Evolutionary conservation across 2,888 invertebrate species (phyloP).

Genomic region (Osedax fenrisi): DNA sequence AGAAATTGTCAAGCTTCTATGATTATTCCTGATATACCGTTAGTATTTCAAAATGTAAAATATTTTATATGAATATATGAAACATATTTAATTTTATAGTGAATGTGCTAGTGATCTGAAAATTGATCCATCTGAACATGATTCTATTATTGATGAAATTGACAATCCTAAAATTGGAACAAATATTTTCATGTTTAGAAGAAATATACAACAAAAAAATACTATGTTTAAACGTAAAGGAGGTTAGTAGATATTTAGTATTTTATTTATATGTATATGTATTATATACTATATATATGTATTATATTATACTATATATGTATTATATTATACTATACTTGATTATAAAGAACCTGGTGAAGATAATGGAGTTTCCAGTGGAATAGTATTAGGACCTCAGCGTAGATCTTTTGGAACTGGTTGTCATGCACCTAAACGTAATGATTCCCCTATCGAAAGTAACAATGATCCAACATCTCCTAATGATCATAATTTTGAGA

Average conservation of each 20-base stretch:
- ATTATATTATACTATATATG: too few species aligned
- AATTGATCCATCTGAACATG: neutral
- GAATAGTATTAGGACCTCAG: slow-evolving; percentile 62
- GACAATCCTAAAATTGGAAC: neutral
- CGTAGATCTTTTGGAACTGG: slow-evolving; percentile 74
- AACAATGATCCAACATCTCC: too few species aligned
- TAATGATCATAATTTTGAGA: too few species aligned
- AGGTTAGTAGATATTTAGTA: too few species aligned
- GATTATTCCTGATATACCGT: neutral
- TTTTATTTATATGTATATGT: too few species aligned
- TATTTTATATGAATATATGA: too few species aligned
- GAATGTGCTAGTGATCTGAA: neutral
- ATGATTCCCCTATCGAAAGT: neutral
- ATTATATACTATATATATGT: too few species aligned
- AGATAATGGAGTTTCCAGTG: slow-evolving; percentile 22
- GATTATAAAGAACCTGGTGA: too few species aligned
- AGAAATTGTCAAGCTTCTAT: neutral
- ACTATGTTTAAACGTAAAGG: neutral
- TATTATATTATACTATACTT: too few species aligned
- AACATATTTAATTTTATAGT: neutral
- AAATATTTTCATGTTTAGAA: neutral
- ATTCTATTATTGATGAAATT: neutral
- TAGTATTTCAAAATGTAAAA: too few species aligned
- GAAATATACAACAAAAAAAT: neutral
- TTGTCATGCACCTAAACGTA: slow-evolving; percentile 60